Conservation (phyloP, 2,113 vertebrate species). For the Prietella phreatophila region DNA sequence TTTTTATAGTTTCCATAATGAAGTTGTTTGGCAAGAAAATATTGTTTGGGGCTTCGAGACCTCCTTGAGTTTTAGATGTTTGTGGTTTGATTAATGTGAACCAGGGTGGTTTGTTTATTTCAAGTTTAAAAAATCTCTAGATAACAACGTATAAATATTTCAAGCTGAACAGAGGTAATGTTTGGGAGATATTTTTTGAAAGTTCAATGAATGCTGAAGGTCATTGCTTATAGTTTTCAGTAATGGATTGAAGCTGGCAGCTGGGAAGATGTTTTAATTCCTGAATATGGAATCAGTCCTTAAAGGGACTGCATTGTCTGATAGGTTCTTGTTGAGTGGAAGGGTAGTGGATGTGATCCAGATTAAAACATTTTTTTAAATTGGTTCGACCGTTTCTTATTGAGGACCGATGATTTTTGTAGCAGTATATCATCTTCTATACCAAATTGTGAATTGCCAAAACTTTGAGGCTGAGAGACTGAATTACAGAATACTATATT, state of each 20-base stretch:
- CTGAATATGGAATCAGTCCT: constrained; percentile 1
- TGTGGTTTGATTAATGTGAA: not conserved
- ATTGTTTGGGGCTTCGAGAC: not conserved
- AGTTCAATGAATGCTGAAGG: not conserved
- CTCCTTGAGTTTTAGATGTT: not conserved
- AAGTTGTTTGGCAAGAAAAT: not conserved
- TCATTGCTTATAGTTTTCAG: not conserved
- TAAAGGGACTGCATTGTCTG: not conserved
- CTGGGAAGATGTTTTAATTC: not conserved
- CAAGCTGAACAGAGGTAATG: not conserved
- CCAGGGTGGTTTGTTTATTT: not conserved
- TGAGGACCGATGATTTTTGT: not conserved
- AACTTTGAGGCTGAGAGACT: not conserved
- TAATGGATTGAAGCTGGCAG: constrained; percentile 8
- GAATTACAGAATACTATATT: not conserved
- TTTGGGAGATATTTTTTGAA: not conserved
- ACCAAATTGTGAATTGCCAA: not conserved
- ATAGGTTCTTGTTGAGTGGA: not conserved
- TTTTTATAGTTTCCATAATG: not conserved
- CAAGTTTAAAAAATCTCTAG: not conserved
- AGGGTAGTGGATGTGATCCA: not conserved
- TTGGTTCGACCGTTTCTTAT: not conserved
- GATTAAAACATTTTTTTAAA: not conserved
- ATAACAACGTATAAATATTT: not conserved
- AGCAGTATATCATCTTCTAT: not conserved